A percentile compares a stretch with the other conserved stretches of the same genome.
Conservation (phyloP, 2,888 invertebrate species). For the Proisotoma minuta region DNA sequence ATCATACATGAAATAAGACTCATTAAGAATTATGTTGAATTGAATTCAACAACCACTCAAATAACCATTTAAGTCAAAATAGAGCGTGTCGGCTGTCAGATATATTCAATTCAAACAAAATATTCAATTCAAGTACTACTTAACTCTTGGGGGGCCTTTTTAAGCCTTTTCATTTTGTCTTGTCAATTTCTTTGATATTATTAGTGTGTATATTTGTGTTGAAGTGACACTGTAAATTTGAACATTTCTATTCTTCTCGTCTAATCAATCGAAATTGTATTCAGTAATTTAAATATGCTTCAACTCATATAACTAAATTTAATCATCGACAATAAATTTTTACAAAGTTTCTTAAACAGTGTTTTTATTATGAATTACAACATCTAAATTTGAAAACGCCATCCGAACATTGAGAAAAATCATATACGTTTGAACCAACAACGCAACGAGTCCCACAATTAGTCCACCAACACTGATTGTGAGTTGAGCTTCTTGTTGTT, state of each 20-base stretch:
- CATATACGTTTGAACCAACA: neutral
- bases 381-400: neutral
- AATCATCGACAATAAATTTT: neutral
- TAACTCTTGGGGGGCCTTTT: slow-evolving; percentile 12
- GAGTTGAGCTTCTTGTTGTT: too few relatives aligned
- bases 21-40: too few relatives aligned
- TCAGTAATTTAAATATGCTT: neutral
- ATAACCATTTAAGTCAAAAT: neutral
- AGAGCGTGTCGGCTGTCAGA: slow-evolving; percentile 21
- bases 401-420: neutral
- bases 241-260: neutral
- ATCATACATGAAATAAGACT: too few relatives aligned
- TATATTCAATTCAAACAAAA: neutral
- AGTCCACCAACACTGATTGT: neutral
- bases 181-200: slow-evolving; percentile 4
- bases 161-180: slow-evolving; percentile 7
- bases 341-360: neutral
- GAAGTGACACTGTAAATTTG: neutral
- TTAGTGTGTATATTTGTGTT: neutral
- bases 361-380: neutral
- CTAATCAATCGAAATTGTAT: neutral
- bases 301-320: neutral
- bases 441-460: neutral
- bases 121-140: neutral
- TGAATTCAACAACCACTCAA: too few relatives aligned